Conservation (phyloP, 2,113 vertebrate species). For the Ptilorrhoa leucosticta region DNA sequence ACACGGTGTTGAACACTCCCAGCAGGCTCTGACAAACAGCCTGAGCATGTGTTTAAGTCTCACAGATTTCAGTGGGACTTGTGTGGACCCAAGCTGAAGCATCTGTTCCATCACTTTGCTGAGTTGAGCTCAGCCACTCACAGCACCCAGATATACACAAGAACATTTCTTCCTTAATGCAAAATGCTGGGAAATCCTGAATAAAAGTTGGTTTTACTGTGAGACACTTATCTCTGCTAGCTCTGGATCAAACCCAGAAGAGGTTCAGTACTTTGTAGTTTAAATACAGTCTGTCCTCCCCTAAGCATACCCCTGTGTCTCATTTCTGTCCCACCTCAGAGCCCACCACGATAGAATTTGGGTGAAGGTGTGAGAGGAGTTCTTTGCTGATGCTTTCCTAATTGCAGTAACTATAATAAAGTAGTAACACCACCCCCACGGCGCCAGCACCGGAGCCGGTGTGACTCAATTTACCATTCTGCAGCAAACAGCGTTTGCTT, state of each 20-base stretch:
- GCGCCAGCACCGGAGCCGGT: rapidly evolving
- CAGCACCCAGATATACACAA: background rate
- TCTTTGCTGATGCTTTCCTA: background rate
- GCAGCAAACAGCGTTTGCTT: background rate
- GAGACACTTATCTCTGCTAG: background rate
- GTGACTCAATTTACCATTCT: background rate
- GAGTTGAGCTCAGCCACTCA: background rate
- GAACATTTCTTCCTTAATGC: background rate
- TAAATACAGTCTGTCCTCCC: background rate
- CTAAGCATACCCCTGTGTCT: background rate
- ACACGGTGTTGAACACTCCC: background rate
- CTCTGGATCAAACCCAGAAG: background rate
- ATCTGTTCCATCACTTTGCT: background rate
- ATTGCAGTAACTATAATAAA: background rate
- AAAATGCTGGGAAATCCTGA: background rate
- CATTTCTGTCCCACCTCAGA: background rate
- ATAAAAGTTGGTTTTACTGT: background rate
- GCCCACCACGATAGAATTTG: background rate
- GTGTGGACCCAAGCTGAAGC: background rate
- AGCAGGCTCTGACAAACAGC: background rate
- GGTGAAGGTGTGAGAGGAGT: background rate
- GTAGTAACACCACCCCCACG: background rate
- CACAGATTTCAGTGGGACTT: background rate
- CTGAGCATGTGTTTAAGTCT: background rate
- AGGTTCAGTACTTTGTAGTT: background rate